Evolutionary conservation across 2,797 vertebrate species (phyloP).

Genomic region (Acrocephalus scirpaceus): DNA sequence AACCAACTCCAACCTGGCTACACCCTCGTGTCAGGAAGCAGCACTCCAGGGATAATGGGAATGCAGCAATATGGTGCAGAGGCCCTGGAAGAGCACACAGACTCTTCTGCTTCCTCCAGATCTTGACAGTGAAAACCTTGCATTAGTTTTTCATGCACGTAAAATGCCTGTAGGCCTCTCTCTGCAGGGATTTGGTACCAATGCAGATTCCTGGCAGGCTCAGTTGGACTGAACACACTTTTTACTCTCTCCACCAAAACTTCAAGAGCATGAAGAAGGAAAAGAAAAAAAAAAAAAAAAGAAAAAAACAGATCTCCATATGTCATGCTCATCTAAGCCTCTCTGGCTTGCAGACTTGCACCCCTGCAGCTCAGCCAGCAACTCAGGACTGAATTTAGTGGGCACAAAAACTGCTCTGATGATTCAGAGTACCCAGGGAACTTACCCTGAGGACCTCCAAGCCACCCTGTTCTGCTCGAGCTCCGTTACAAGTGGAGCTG

Average conservation of each 20-base stretch:
- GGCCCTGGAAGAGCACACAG: not conserved
- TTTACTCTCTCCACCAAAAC: not conserved
- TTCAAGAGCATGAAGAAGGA: not conserved
- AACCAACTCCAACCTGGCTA: not conserved
- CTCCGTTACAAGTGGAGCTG: rapidly evolving
- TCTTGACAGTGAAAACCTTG: not conserved
- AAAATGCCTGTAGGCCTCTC: not conserved
- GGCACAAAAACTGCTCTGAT: not conserved
- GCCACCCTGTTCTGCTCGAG: rapidly evolving
- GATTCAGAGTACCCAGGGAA: not conserved
- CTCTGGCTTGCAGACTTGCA: not conserved
- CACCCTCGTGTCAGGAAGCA: not conserved
- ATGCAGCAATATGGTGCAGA: not conserved
- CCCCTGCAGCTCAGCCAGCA: rapidly evolving
- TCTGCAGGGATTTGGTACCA: not conserved
- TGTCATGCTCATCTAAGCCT: not conserved
- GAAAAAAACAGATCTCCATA: not conserved
- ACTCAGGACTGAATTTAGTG: not conserved
- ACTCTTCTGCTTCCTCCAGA: not conserved
- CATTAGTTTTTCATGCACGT: not conserved
- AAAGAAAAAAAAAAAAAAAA: rapidly evolving
- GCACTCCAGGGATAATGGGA: not conserved
- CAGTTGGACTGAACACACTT: not conserved
- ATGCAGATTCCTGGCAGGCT: not conserved
- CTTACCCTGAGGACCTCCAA: rapidly evolving